Conservation (phyloP, 2,888 invertebrate genomes). For the Strigamia crassipes region DNA sequence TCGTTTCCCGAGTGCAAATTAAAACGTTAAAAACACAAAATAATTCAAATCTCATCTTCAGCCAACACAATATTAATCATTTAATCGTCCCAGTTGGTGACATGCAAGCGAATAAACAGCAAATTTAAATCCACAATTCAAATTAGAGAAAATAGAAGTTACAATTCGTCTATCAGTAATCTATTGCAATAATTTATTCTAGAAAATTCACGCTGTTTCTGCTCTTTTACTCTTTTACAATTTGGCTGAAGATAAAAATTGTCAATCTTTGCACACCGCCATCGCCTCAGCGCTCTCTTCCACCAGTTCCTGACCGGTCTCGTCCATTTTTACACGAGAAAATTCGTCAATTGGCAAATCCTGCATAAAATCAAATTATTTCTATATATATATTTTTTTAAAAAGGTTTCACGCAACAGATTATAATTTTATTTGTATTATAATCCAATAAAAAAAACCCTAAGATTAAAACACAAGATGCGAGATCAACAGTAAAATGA, state of each 20-base stretch:
- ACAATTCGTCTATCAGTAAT: neutral
- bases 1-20: neutral
- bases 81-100: neutral
- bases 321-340: conserved; percentile 78
- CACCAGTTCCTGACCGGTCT: conserved; percentile 83
- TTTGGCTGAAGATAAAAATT: neutral
- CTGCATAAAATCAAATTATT: conserved; percentile 59
- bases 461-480: too few species aligned
- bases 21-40: neutral
- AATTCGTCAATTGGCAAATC: conserved; percentile 81
- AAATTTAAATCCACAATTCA: neutral
- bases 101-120: neutral
- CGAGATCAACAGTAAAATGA: too few species aligned
- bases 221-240: neutral
- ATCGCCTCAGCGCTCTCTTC: conserved; percentile 88
- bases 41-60: neutral
- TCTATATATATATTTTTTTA: too few species aligned
- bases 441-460: too few species aligned
- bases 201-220: neutral
- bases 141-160: neutral
- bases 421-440: too few species aligned
- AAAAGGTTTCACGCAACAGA: too few species aligned
- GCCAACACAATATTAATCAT: neutral
- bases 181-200: neutral
- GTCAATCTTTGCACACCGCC: conserved; percentile 67